Conservation (phyloP, 2,888 invertebrate species). For the Andricus curvator region DNA sequence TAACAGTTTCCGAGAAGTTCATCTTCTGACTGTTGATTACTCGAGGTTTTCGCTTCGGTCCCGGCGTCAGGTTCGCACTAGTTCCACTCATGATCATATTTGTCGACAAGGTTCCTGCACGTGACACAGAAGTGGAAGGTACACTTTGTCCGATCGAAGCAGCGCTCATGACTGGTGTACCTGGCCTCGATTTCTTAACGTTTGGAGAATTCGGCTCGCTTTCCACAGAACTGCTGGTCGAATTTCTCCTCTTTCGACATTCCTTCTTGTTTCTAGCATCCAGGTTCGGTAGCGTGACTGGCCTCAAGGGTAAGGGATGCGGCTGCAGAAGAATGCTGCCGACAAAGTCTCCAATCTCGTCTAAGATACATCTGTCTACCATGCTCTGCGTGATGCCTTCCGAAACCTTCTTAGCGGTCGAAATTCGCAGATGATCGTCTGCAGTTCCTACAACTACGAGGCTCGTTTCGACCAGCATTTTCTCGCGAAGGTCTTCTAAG, state of each 20-base stretch:
- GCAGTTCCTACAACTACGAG: conserved; percentile 89
- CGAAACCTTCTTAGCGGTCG: conserved; percentile 84
- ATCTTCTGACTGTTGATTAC: conserved; percentile 63
- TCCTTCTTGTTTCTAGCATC: conserved; percentile 48
- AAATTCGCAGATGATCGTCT: conserved; percentile 86
- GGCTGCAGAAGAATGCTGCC: conserved; percentile 81
- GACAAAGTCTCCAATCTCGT: conserved; percentile 84
- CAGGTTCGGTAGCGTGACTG: conserved; percentile 46
- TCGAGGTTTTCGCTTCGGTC: conserved; percentile 65
- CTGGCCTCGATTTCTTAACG: conserved; percentile 75
- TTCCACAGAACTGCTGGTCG: conserved; percentile 79
- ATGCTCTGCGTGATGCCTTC: conserved; percentile 89
- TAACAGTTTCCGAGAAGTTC: conserved; percentile 65
- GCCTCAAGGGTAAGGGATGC: conserved; percentile 81
- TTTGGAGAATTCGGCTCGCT: conserved; percentile 80
- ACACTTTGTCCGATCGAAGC: not conserved
- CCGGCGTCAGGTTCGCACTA: conserved; percentile 54
- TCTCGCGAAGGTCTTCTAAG: conserved; percentile 87
- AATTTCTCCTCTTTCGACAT: conserved; percentile 79
- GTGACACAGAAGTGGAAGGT: conserved; percentile 13
- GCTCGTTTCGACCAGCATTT: conserved; percentile 87
- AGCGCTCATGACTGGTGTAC: conserved; percentile 61
- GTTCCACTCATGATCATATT: conserved; percentile 56
- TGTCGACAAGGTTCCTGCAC: conserved; percentile 47
- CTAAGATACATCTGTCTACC: conserved; percentile 88